These are phyloP conservation scores for Naso thynnoides DNA, from an alignment of 2,797 vertebrate species.

Conservation along the genomic window DNA sequence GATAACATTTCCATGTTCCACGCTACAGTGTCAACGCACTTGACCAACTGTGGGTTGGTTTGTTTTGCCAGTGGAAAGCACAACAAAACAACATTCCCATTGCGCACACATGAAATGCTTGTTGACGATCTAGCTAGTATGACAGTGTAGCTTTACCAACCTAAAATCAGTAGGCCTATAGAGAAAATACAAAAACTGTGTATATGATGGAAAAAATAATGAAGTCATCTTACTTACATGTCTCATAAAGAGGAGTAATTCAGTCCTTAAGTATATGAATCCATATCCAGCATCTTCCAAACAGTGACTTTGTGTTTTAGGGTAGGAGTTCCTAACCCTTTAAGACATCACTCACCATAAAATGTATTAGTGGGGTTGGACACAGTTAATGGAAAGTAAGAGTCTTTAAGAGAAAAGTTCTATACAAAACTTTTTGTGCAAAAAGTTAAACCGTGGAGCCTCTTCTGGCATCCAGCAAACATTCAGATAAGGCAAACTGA, in stretches of 20 bases:
- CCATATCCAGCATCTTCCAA: not conserved
- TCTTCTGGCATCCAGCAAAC: not conserved
- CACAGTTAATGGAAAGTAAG: no score
- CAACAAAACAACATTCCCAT: not conserved
- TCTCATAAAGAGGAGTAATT: not conserved
- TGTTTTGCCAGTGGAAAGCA: constrained; percentile 27
- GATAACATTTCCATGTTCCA: constrained; percentile 8
- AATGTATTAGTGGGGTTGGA: not conserved
- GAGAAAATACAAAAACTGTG: not conserved
- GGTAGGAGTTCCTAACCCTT: not conserved
- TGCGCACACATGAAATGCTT: not conserved
- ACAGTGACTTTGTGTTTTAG: not conserved
- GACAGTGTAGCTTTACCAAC: not conserved
- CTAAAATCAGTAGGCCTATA: not conserved
- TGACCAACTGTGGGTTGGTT: not conserved
- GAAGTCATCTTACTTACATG: not conserved
- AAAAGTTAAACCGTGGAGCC: no score
- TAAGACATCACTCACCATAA: not conserved
- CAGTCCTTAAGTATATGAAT: not conserved
- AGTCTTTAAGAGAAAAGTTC: not conserved
- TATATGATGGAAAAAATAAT: not conserved
- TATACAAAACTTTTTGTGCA: no score
- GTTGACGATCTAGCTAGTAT: not conserved
- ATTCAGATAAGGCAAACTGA: not conserved
- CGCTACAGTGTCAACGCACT: constrained; percentile 22